Conservation (phyloP, 2,797 vertebrate genomes). For the Sebastes matsubarae region DNA sequence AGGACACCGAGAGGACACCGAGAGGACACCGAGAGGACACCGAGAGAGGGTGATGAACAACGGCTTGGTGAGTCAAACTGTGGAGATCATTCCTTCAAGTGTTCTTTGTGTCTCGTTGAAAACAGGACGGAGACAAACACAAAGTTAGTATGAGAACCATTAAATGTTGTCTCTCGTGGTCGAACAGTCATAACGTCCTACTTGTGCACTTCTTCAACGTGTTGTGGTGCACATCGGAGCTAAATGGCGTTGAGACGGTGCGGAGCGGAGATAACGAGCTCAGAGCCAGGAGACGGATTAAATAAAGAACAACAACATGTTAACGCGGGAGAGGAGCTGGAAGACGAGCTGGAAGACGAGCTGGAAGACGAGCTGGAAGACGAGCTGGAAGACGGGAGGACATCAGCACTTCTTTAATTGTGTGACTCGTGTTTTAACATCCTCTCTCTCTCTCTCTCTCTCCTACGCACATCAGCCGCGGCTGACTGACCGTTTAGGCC, state of each 20-base stretch:
- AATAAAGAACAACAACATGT: slow-evolving; percentile 16
- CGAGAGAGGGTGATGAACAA: no score
- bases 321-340: neutral
- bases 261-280: slow-evolving; percentile 35
- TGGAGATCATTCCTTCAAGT: no score
- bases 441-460: neutral
- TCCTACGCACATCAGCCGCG: slow-evolving; percentile 71
- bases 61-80: no score
- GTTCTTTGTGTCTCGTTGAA: no score
- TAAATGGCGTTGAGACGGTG: neutral
- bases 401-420: slow-evolving; percentile 53
- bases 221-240: neutral
- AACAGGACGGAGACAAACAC: no score
- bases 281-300: neutral
- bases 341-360: neutral
- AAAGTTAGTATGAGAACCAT: no score
- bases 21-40: no score
- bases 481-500: slow-evolving; percentile 72
- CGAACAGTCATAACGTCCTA: no score
- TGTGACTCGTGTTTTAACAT: slow-evolving; percentile 25
- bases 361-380: no score
- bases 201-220: no score
- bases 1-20: no score
- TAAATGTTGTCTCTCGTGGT: no score
- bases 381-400: neutral